Conservation (phyloP, 2,797 vertebrate species). For the Hoplostethus atlanticus region DNA sequence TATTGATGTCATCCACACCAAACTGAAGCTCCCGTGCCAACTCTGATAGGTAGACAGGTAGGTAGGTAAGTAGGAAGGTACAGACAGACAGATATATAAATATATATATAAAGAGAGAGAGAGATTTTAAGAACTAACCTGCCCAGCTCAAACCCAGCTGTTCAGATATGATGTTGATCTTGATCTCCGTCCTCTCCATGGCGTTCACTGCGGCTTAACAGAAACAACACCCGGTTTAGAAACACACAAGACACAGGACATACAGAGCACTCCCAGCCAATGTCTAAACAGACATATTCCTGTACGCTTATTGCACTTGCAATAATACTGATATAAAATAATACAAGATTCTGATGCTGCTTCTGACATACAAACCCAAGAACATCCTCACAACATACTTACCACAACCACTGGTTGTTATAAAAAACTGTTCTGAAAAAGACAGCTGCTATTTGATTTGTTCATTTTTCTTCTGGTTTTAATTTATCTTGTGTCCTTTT, state of each 20-base stretch:
- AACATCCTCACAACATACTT: neutral
- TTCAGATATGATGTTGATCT: slow-evolving; percentile 94
- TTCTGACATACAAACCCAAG: neutral
- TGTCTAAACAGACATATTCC: neutral
- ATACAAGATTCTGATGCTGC: too few relatives aligned
- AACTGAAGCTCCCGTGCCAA: slow-evolving; percentile 96
- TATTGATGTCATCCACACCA: slow-evolving; percentile 95
- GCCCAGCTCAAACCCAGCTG: slow-evolving; percentile 98
- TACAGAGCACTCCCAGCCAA: too few relatives aligned
- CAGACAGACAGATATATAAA: neutral
- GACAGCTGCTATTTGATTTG: neutral
- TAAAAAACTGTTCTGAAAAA: too few relatives aligned
- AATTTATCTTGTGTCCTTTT: neutral
- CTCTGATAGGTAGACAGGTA: slow-evolving; percentile 67
- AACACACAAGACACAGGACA: neutral
- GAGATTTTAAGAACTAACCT: slow-evolving; percentile 81
- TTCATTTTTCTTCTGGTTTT: neutral
- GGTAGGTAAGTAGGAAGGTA: neutral
- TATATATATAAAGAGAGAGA: neutral
- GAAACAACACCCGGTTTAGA: slow-evolving; percentile 29
- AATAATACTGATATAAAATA: too few relatives aligned
- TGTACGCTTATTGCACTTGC: too few relatives aligned
- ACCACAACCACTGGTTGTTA: neutral
- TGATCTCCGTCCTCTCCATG: slow-evolving; percentile 91
- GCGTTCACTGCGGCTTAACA: slow-evolving; percentile 85